Conservation (phyloP, 1,140 invertebrate species). For the Melanaphis sacchari region DNA sequence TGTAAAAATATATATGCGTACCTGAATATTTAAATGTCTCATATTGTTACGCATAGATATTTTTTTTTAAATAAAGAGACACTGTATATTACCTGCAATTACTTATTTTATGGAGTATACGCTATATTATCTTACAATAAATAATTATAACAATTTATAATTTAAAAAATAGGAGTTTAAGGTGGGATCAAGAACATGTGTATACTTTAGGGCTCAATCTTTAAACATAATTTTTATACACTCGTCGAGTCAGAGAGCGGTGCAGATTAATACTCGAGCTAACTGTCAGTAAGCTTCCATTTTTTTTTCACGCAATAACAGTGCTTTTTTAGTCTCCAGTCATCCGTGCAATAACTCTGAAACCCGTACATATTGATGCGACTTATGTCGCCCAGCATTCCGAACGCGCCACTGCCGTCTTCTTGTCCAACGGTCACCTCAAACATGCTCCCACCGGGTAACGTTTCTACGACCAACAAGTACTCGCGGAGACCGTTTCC, state of each 20-base stretch:
- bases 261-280: background rate
- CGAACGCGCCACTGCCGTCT: conserved; percentile 53
- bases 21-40: no score
- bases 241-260: background rate
- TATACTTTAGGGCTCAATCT: background rate
- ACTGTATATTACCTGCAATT: no score
- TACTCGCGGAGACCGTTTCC: conserved; percentile 58
- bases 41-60: no score
- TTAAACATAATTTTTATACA: background rate
- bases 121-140: background rate
- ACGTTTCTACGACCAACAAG: conserved; percentile 60
- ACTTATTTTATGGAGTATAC: no score
- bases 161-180: background rate
- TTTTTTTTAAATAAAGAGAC: no score
- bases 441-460: conserved; percentile 76
- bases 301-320: conserved; percentile 70
- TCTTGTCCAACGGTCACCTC: conserved; percentile 73
- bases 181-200: background rate
- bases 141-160: background rate
- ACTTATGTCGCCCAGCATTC: conserved; percentile 73
- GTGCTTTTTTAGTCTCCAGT: conserved; percentile 78
- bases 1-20: no score
- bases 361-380: conserved; percentile 82
- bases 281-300: background rate
- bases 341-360: conserved; percentile 78